These are phyloP conservation scores for Drosophila prostipennis DNA, from an alignment of 2,888 invertebrate genomes.

Conservation along the genomic window DNA sequence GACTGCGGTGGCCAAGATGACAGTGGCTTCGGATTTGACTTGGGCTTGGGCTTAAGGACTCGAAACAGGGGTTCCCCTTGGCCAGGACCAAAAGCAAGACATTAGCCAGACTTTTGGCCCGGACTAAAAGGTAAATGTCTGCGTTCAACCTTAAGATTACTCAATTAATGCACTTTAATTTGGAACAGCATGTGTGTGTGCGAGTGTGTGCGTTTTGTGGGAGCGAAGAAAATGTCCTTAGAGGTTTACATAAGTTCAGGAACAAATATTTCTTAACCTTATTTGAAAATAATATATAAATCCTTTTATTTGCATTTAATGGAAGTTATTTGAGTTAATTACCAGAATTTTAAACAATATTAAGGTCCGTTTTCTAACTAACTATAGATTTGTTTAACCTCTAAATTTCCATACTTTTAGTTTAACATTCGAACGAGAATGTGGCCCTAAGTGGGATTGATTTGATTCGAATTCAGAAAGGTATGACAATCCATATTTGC, in stretches of 20 bases:
- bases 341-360: no score
- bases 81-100: slow-evolving; percentile 54
- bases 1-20: slow-evolving; percentile 79
- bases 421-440: no score
- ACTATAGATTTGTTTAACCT: no score
- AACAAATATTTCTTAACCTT: not conserved
- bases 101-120: slow-evolving; percentile 32
- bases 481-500: no score
- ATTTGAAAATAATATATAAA: no score
- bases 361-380: no score
- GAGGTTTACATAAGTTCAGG: not conserved
- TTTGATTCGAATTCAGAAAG: no score
- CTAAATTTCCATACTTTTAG: no score
- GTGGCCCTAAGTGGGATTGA: no score
- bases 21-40: slow-evolving; percentile 60
- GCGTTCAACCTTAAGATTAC: slow-evolving; percentile 68
- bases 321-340: no score
- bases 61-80: slow-evolving; percentile 8
- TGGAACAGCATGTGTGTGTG: slow-evolving; percentile 39
- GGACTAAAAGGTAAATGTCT: slow-evolving; percentile 66
- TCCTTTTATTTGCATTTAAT: not conserved
- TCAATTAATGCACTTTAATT: slow-evolving; percentile 75
- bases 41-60: slow-evolving; percentile 68
- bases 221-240: not conserved
- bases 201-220: not conserved